These are phyloP conservation scores for Eriosoma lanigerum DNA, from an alignment of 1,140 invertebrate species.

Conservation along the genomic window DNA sequence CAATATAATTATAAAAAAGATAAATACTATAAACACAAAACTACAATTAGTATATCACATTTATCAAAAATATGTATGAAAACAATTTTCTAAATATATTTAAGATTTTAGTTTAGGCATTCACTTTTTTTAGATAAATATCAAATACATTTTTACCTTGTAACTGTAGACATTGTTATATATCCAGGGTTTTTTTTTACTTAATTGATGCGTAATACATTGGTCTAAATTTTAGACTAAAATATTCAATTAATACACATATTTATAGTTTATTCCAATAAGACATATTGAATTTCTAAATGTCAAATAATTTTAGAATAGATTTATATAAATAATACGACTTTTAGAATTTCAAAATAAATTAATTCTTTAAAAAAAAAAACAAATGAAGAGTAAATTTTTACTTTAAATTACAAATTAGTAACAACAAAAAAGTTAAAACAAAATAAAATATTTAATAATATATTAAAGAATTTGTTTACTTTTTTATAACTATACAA, in stretches of 20 bases:
- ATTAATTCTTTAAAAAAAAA: neutral
- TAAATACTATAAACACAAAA: no score
- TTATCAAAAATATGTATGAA: neutral
- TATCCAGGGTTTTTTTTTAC: conserved; percentile 7
- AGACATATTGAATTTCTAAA: neutral
- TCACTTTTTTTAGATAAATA: neutral
- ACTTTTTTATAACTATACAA: neutral
- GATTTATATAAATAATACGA: neutral
- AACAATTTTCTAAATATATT: neutral
- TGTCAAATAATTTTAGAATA: neutral
- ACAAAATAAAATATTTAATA: neutral
- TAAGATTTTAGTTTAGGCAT: neutral
- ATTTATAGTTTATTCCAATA: neutral
- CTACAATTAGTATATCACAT: no score
- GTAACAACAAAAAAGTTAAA: no score
- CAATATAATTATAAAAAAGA: no score
- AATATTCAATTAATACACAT: neutral
- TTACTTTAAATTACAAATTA: no score
- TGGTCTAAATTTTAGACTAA: neutral
- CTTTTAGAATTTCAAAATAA: neutral
- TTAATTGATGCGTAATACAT: conserved; percentile 12
- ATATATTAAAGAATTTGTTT: neutral
- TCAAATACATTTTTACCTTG: conserved; percentile 1
- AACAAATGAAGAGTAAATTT: neutral
- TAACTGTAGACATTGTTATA: conserved; percentile 22